Percentiles rank a stretch among this genome's conserved stretches.
phyloP scores from a whole-genome alignment of 2,888 invertebrate species.

The Amaurobius ferox region DNA sequence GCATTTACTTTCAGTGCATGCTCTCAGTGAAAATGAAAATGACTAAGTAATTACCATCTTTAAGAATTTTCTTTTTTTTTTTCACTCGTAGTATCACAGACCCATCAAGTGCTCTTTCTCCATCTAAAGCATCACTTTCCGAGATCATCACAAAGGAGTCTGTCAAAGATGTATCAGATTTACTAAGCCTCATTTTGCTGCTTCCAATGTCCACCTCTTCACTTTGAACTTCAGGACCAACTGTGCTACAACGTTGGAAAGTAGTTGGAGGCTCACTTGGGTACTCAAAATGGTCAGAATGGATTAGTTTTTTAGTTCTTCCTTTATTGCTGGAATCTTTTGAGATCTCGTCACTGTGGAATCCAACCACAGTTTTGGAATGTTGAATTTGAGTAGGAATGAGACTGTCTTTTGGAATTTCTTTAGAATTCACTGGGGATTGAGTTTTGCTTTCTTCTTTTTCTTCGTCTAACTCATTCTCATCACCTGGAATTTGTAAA shows the following conservation, averaged over 20 bases:
- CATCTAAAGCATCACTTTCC: slow-evolving; percentile 77
- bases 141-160: slow-evolving; percentile 91
- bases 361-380: slow-evolving; percentile 70
- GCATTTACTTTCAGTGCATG: too few relatives aligned
- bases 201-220: slow-evolving; percentile 66
- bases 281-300: slow-evolving; percentile 50
- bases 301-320: slow-evolving; percentile 39
- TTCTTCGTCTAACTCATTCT: slow-evolving; percentile 38
- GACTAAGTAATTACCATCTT: slow-evolving; percentile 78
- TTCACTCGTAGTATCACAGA: slow-evolving; percentile 43
- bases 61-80: slow-evolving; percentile 75
- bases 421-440: slow-evolving; percentile 25
- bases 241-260: slow-evolving; percentile 74
- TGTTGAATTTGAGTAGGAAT: slow-evolving; percentile 65
- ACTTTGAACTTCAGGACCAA: slow-evolving; percentile 75
- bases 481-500: slow-evolving; percentile 12
- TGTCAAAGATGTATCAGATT: slow-evolving; percentile 92
- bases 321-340: background rate
- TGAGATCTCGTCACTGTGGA: slow-evolving; percentile 32
- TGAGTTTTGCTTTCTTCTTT: slow-evolving; percentile 30
- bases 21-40: too few relatives aligned
- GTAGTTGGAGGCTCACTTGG: slow-evolving; percentile 31
- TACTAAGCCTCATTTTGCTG: slow-evolving; percentile 84
- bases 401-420: slow-evolving; percentile 55
- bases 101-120: slow-evolving; percentile 75